phyloP scores from a whole-genome alignment of 2,797 vertebrate species.

The Gymnothorax javanicus region DNA sequence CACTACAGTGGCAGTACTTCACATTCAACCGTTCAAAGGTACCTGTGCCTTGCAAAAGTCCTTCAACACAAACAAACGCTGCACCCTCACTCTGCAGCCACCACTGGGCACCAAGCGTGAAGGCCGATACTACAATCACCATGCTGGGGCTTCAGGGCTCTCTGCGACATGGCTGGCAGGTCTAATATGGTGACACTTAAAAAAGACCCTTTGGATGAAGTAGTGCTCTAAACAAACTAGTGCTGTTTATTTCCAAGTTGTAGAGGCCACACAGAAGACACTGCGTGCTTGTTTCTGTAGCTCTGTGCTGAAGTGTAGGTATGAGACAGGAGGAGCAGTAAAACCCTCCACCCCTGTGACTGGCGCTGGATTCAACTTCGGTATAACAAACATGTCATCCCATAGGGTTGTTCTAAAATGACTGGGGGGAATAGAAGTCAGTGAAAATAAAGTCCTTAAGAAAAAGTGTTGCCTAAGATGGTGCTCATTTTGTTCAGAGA shows the following conservation, averaged over 20 bases:
- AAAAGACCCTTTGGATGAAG: not conserved
- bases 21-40: conserved; percentile 68
- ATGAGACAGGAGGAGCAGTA: conserved; percentile 75
- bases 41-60: conserved; percentile 74
- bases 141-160: conserved; percentile 5
- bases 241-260: not conserved
- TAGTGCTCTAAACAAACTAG: not conserved
- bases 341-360: conserved; percentile 66
- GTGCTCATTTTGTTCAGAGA: too few relatives aligned
- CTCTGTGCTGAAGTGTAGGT: conserved; percentile 33
- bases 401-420: not conserved
- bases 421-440: too few relatives aligned
- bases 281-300: not conserved
- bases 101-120: not conserved
- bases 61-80: conserved; percentile 75
- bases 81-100: conserved; percentile 9
- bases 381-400: conserved; percentile 48
- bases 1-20: conserved; percentile 73
- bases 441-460: too few relatives aligned
- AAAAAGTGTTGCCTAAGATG: too few relatives aligned
- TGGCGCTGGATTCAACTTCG: conserved; percentile 61
- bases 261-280: not conserved
- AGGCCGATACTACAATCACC: conserved; percentile 25
- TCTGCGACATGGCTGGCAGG: not conserved
- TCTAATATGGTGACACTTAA: not conserved